Evolutionary conservation across 2,888 invertebrate species (phyloP), one percentile per base, ranked within the genome.

Genomic region (Lasioglossum calceatum): DNA sequence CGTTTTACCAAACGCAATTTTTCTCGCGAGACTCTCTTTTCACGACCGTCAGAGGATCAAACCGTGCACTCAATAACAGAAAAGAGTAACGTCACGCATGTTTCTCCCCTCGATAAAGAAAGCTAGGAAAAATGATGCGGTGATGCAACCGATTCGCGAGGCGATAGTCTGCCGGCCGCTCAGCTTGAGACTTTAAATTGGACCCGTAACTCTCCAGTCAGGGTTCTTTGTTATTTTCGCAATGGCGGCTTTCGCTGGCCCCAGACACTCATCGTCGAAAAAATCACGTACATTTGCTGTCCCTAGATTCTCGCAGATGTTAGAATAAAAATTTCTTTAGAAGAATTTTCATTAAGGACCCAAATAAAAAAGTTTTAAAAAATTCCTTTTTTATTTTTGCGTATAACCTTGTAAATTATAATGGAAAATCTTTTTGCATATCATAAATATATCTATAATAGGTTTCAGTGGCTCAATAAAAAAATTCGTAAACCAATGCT

Each of bases 111-210:
- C 19, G 36, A 14, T 36, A 27, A 32, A 61, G 36, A 64, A 74
- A 16, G 47, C 32, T 36, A 7, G 32, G 67, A 67, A 47, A 70
- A 50, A 73, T 74, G 50, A 54, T 54, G 42, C 27, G 42, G 32
- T 32, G 81, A 36, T 44, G 44, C 64, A 64, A 64, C 27, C 50
- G 39, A 39, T 61, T 67, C 61, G 64, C 39, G 36, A 50, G 16
- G 27, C 47, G 47, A 77, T 77, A 32, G 61, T 61, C 42, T 64
- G 58, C 58, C 71, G 12, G 44, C 4, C n/a, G 23, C 74, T 7
- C 75, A 75, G 84, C 71, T 50, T 32, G 82, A 71, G 50, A 47
- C 61, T 44, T 75, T 61, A 82, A 85, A 85, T 85, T 83, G 75
- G 27, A 71, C 47, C 12, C 27, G 42, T 58, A 74, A 82, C 64